Percentiles rank a stretch among this genome's conserved stretches.
phyloP scores from a whole-genome alignment of 2,797 vertebrate species.

The Chiroxiphia lanceolata region DNA sequence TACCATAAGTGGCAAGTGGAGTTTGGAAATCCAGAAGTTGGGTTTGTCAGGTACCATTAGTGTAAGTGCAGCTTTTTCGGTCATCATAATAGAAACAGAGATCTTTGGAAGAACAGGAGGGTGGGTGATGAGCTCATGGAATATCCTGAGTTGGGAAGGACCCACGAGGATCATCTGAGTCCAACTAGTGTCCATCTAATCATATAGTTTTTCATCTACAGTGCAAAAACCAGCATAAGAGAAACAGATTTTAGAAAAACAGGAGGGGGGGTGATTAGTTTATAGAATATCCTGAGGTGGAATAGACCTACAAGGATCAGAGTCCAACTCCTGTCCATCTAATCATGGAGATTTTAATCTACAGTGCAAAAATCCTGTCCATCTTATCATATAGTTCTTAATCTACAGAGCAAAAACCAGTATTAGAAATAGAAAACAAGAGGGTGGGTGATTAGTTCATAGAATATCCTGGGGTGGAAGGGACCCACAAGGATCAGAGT shows the following conservation, averaged over 20 bases:
- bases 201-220: neutral
- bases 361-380: too few species aligned
- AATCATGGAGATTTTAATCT: too few species aligned
- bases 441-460: too few species aligned
- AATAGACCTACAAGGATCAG: neutral
- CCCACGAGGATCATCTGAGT: neutral
- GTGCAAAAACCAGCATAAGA: neutral
- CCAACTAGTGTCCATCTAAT: neutral
- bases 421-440: too few species aligned
- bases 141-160: neutral
- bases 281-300: neutral
- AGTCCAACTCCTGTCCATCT: neutral
- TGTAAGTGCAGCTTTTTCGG: neutral
- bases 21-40: neutral
- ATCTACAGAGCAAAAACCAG: too few species aligned
- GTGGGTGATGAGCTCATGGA: neutral
- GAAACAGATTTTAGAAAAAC: neutral
- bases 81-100: neutral
- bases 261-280: neutral
- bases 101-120: neutral
- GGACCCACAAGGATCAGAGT: too few species aligned
- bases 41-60: neutral
- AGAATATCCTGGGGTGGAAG: too few species aligned
- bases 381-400: too few species aligned
- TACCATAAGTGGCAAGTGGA: neutral